Percentiles rank a stretch among this genome's conserved stretches.
phyloP scores from a whole-genome alignment of 2,113 vertebrate genomes.

The Poeciliopsis prolifica region DNA sequence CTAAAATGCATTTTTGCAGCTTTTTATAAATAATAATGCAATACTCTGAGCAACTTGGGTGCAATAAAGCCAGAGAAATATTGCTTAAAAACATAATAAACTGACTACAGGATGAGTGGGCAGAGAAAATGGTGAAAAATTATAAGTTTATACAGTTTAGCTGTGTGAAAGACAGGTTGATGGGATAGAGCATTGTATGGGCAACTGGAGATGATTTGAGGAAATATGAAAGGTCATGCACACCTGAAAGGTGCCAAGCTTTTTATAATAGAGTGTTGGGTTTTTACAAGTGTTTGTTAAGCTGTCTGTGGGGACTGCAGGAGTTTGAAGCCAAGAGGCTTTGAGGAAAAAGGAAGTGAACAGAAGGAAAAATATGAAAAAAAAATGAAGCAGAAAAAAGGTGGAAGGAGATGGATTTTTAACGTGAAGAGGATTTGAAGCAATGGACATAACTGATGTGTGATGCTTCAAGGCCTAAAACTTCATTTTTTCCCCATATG shows the following conservation, averaged over 20 bases:
- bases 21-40: background rate
- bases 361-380: conserved; percentile 8
- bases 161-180: conserved; percentile 17
- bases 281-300: conserved; percentile 56
- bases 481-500: conserved; percentile 25
- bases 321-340: conserved; percentile 30
- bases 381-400: conserved; percentile 20
- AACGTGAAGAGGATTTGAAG: conserved; percentile 38
- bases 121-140: background rate
- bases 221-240: conserved; percentile 37
- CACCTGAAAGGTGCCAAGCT: conserved; percentile 52
- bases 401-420: conserved; percentile 22
- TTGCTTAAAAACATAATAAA: background rate
- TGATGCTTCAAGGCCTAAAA: conserved; percentile 13
- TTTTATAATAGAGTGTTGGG: conserved; percentile 50
- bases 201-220: conserved; percentile 17
- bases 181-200: background rate
- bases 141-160: background rate
- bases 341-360: conserved; percentile 25
- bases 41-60: background rate
- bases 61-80: background rate
- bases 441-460: conserved; percentile 4
- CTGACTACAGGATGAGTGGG: background rate
- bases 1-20: background rate
- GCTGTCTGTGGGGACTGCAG: conserved; percentile 44